A percentile compares a stretch with the other conserved stretches of the same genome.
These are phyloP conservation scores for Pelvicachromis taeniatus DNA, from an alignment of 2,113 vertebrate species.

Conservation along the genomic window DNA sequence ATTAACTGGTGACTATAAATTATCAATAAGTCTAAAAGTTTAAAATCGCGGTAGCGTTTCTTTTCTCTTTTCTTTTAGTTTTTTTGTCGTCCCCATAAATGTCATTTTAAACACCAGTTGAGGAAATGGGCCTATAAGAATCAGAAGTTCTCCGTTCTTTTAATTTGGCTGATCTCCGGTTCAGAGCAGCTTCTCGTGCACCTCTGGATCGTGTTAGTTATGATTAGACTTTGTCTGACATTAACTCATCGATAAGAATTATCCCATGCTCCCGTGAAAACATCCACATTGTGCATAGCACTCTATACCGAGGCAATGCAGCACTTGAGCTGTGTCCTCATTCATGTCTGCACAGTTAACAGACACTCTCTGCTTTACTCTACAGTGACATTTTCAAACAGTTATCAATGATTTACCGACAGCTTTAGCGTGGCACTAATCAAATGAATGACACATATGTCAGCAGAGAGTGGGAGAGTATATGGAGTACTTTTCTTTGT, in stretches of 20 bases:
- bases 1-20: background rate
- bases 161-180: background rate
- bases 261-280: background rate
- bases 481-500: background rate
- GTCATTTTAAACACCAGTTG: background rate
- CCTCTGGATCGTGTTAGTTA: background rate
- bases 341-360: background rate
- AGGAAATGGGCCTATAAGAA: background rate
- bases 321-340: background rate
- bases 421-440: background rate
- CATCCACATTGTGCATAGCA: background rate
- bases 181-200: background rate
- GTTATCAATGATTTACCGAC: background rate
- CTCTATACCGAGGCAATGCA: background rate
- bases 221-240: background rate
- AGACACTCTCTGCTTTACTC: background rate
- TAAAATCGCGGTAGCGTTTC: background rate
- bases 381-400: background rate
- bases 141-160: background rate
- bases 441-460: background rate
- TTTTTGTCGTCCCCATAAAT: background rate
- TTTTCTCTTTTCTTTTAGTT: background rate
- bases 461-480: background rate
- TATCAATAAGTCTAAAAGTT: background rate
- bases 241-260: background rate